Percentiles rank a stretch among this genome's conserved stretches.
Evolutionary conservation across 2,113 vertebrate species (phyloP).

Genomic region (Thunnus maccoyii): DNA sequence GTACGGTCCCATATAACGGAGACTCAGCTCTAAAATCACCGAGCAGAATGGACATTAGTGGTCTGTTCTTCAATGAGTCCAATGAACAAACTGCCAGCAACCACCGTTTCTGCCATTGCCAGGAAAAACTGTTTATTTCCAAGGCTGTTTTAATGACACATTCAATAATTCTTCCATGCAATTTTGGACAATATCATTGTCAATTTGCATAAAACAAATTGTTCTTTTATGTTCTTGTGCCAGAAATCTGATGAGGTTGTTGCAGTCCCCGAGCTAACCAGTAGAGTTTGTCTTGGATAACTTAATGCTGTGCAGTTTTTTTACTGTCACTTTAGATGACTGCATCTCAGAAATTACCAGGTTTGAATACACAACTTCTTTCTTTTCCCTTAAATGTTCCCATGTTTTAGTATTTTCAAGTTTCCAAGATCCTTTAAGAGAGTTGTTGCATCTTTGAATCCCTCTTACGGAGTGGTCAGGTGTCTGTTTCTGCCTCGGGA

Average conservation of each 20-base stretch:
- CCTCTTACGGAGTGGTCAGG: slow-evolving; percentile 15
- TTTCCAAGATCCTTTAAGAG: too few relatives aligned
- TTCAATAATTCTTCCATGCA: slow-evolving; percentile 61
- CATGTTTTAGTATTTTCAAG: too few relatives aligned
- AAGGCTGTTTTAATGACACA: slow-evolving; percentile 55
- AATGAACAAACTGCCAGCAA: slow-evolving; percentile 43
- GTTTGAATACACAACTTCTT: too few relatives aligned
- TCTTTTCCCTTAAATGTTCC: too few relatives aligned
- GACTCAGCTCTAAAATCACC: slow-evolving; percentile 33
- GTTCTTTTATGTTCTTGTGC: slow-evolving; percentile 32
- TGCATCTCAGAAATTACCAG: background rate
- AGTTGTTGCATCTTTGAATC: background rate
- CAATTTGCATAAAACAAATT: slow-evolving; percentile 69
- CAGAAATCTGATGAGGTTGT: slow-evolving; percentile 37
- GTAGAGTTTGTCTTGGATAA: slow-evolving; percentile 34
- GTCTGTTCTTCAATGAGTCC: slow-evolving; percentile 22
- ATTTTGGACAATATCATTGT: slow-evolving; percentile 61
- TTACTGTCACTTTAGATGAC: background rate
- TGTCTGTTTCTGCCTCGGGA: slow-evolving; percentile 41
- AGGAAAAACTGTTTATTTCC: slow-evolving; percentile 61
- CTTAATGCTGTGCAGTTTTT: background rate
- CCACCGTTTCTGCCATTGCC: slow-evolving; percentile 50
- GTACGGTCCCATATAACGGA: slow-evolving; percentile 36
- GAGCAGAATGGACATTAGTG: slow-evolving; percentile 43
- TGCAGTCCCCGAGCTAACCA: slow-evolving; percentile 15